Conservation (phyloP, 2,888 invertebrate genomes). For the Carabus problematicus region DNA sequence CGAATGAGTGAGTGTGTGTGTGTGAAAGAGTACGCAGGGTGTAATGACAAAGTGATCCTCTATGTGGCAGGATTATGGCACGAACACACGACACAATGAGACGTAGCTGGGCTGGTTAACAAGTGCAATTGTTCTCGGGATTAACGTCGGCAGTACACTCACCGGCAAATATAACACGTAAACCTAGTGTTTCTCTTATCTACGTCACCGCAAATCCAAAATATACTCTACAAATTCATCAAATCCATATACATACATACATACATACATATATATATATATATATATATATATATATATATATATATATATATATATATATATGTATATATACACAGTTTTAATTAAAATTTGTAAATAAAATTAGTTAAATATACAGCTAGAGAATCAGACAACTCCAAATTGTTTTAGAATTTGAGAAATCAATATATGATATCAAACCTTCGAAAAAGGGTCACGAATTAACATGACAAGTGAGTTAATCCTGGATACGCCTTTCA, state of each 20-base stretch:
- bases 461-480: conserved; percentile 28
- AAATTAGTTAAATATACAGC: no score
- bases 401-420: not conserved
- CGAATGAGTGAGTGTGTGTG: not conserved
- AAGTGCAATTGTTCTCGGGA: conserved; percentile 41
- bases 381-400: no score
- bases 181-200: no score
- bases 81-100: conserved; percentile 11
- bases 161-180: no score
- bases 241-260: not conserved
- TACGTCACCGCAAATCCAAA: no score
- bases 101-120: conserved; percentile 36
- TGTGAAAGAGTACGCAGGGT: not conserved
- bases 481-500: conserved; percentile 7
- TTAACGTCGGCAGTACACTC: conserved; percentile 1
- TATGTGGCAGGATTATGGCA: conserved; percentile 21
- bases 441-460: not conserved
- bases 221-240: no score
- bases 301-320: no score
- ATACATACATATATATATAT: no score
- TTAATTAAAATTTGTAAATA: no score
- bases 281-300: no score
- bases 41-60: conserved; percentile 34
- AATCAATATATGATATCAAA: conserved; percentile 8
- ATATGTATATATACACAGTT: no score